Percentiles rank a stretch among this genome's conserved stretches.
Conservation (phyloP, 2,888 invertebrate genomes). For the Elegia similella region DNA sequence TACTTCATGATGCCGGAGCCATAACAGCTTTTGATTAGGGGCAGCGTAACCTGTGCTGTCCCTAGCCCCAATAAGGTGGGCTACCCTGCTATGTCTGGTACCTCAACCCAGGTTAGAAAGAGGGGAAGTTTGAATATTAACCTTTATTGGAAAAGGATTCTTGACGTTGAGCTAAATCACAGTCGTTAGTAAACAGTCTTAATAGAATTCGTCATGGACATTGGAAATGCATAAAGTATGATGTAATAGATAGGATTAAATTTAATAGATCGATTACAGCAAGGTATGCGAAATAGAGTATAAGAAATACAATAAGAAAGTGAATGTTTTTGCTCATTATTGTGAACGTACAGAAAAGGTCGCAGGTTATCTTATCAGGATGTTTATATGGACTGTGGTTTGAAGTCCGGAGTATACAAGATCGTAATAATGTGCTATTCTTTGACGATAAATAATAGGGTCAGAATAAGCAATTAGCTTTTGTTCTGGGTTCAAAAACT, state of each 20-base stretch:
- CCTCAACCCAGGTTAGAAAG: too few relatives aligned
- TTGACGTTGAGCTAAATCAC: neutral
- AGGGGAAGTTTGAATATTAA: too few relatives aligned
- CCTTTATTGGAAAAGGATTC: too few relatives aligned
- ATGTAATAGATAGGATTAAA: neutral
- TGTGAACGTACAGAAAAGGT: neutral
- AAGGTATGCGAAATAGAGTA: neutral
- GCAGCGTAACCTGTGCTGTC: too few relatives aligned
- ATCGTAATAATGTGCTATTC: neutral
- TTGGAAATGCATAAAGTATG: neutral
- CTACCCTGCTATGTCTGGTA: too few relatives aligned
- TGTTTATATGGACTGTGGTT: neutral
- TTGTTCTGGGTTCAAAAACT: too few relatives aligned
- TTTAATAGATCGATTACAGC: neutral
- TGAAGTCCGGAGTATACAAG: neutral
- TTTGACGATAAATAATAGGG: too few relatives aligned
- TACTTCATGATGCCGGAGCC: too few relatives aligned
- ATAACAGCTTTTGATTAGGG: too few relatives aligned
- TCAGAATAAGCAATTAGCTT: too few relatives aligned
- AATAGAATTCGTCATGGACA: neutral
- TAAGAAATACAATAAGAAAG: neutral
- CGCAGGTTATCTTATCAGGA: conserved; percentile 1
- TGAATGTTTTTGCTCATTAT: conserved; percentile 4
- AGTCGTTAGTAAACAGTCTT: too few relatives aligned
- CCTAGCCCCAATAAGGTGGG: too few relatives aligned